phyloP scores from a whole-genome alignment of 2,797 vertebrate genomes.

The Chrysolophus pictus region DNA sequence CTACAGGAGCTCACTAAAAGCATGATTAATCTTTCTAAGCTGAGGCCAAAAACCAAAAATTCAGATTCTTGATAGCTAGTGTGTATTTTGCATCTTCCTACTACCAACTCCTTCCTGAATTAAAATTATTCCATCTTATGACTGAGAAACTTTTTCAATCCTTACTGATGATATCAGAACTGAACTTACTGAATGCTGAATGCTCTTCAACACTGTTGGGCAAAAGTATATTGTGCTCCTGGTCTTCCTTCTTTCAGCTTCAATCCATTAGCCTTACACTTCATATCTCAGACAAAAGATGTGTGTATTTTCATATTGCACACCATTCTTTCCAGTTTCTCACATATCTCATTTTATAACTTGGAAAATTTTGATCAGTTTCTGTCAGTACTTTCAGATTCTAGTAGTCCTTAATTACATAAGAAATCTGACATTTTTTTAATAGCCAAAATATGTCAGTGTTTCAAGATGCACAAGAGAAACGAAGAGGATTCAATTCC shows the following conservation, averaged over 20 bases:
- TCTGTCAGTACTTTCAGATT: not conserved
- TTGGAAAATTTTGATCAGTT: not conserved
- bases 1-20: not conserved
- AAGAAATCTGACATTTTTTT: not conserved
- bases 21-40: not conserved
- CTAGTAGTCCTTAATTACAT: not conserved
- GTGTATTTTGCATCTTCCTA: not conserved
- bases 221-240: not conserved
- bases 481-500: not conserved
- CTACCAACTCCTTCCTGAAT: conserved; percentile 6
- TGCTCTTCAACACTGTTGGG: not conserved
- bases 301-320: not conserved
- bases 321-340: not conserved
- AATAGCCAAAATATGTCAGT: not conserved
- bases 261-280: not conserved
- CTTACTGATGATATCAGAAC: not conserved
- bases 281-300: not conserved
- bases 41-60: not conserved
- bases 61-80: not conserved
- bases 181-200: conserved; percentile 22
- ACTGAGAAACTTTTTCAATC: not conserved
- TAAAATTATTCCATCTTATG: conserved; percentile 27
- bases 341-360: not conserved
- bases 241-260: not conserved
- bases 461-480: not conserved